These are phyloP conservation scores for Drosophila nigritarsus DNA, from an alignment of 2,888 invertebrate genomes.

Conservation along the genomic window DNA sequence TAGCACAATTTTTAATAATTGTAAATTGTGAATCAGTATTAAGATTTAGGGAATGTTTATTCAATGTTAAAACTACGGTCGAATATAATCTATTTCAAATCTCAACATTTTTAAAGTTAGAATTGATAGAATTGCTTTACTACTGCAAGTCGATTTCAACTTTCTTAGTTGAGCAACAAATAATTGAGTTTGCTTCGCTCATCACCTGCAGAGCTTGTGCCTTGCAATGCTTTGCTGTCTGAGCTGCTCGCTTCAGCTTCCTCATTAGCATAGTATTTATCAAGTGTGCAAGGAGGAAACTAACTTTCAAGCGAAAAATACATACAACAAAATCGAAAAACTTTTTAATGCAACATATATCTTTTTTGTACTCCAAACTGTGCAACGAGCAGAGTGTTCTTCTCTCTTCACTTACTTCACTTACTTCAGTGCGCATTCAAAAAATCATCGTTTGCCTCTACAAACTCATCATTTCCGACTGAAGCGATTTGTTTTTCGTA, in stretches of 20 bases:
- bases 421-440: slow-evolving; percentile 22
- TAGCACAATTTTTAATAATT: not conserved
- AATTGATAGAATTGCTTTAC: not conserved
- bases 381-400: slow-evolving; percentile 12
- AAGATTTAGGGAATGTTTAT: not conserved
- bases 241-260: not conserved
- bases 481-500: slow-evolving; percentile 10
- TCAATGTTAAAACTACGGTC: not conserved
- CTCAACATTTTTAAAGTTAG: not conserved
- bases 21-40: not conserved
- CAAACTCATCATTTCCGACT: slow-evolving; percentile 59
- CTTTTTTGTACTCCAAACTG: slow-evolving; percentile 32
- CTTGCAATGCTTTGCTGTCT: not conserved
- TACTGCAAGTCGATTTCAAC: not conserved
- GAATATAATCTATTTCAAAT: not conserved
- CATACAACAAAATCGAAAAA: slow-evolving; percentile 69
- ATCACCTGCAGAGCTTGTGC: slow-evolving; percentile 14
- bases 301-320: slow-evolving; percentile 36
- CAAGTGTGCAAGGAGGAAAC: slow-evolving; percentile 36
- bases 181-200: slow-evolving; percentile 35
- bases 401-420: not conserved
- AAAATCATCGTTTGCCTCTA: slow-evolving; percentile 46
- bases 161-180: slow-evolving; percentile 15
- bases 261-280: slow-evolving; percentile 54
- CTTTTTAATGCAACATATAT: slow-evolving; percentile 52